Evolutionary conservation across 2,113 vertebrate genomes (phyloP).

Genomic region (Alouatta palliata): DNA sequence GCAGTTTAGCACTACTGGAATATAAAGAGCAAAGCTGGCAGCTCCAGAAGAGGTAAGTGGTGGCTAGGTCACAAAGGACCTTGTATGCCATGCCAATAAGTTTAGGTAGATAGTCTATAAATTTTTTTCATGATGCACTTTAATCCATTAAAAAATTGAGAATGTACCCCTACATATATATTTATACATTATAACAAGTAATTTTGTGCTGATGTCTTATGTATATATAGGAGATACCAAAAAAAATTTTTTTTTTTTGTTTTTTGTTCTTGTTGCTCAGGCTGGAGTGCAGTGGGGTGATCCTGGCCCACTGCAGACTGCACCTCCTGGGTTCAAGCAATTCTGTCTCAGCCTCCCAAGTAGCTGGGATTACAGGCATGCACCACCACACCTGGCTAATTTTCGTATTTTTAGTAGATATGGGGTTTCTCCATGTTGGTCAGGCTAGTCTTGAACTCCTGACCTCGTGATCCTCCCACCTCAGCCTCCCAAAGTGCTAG

Average conservation of each 20-base stretch:
- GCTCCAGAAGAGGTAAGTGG: background rate
- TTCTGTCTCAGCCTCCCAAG: too few species aligned
- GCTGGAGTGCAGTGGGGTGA: too few species aligned
- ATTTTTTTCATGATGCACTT: background rate
- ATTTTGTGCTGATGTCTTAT: background rate
- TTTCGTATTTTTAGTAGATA: too few species aligned
- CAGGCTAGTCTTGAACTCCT: too few species aligned
- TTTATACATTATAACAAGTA: background rate
- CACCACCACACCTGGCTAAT: too few species aligned
- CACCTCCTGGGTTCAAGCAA: too few species aligned
- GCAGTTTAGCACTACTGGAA: background rate
- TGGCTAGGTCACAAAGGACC: background rate
- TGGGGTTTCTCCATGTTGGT: too few species aligned
- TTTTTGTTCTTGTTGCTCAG: too few species aligned
- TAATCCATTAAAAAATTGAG: constrained; percentile 24
- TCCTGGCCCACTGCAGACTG: too few species aligned
- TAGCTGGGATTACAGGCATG: too few species aligned
- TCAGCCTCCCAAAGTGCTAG: too few species aligned
- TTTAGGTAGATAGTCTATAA: background rate
- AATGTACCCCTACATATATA: background rate
- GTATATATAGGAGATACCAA: background rate
- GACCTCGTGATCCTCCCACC: too few species aligned
- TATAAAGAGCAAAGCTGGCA: constrained; percentile 4
- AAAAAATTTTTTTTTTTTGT: background rate
- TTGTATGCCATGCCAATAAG: background rate